phyloP scores from a whole-genome alignment of 2,797 vertebrate species.

The Synaphobranchus kaupii region DNA sequence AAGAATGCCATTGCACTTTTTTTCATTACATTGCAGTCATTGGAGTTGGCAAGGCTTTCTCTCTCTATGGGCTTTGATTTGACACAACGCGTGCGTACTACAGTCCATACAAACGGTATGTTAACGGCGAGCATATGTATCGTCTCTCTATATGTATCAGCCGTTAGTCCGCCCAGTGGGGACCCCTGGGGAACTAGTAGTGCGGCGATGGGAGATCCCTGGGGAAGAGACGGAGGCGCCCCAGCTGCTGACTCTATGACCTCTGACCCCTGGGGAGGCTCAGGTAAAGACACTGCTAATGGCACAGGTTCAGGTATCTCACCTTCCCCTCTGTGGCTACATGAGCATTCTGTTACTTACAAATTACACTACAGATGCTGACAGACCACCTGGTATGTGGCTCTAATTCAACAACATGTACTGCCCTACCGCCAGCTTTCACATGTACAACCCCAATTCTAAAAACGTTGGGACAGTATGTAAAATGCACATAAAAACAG shows the following conservation, averaged over 20 bases:
- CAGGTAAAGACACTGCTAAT: conserved; percentile 59
- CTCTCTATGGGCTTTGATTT: neutral
- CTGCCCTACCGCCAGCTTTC: neutral
- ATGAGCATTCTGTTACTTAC: neutral
- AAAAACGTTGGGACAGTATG: too few species aligned
- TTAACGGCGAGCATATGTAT: neutral
- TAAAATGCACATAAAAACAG: too few species aligned
- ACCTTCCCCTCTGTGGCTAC: neutral
- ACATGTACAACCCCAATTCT: too few species aligned
- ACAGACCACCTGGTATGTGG: neutral
- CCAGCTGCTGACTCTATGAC: conserved; percentile 41
- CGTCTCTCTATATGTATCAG: conserved; percentile 9
- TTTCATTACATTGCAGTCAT: too few species aligned
- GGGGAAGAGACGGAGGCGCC: conserved; percentile 66
- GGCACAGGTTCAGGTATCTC: conserved; percentile 53
- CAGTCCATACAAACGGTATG: neutral
- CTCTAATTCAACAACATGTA: neutral
- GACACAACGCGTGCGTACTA: neutral
- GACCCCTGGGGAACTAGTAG: neutral
- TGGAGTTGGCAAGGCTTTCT: neutral
- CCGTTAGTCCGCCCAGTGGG: neutral
- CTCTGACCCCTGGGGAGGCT: conserved; percentile 35
- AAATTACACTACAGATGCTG: neutral
- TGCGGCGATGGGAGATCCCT: conserved; percentile 3
- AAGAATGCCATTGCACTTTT: too few species aligned